Percentiles rank a stretch among this genome's conserved stretches.
Evolutionary conservation across 1,140 invertebrate species (phyloP).

Genomic region (Drosophila tani): DNA sequence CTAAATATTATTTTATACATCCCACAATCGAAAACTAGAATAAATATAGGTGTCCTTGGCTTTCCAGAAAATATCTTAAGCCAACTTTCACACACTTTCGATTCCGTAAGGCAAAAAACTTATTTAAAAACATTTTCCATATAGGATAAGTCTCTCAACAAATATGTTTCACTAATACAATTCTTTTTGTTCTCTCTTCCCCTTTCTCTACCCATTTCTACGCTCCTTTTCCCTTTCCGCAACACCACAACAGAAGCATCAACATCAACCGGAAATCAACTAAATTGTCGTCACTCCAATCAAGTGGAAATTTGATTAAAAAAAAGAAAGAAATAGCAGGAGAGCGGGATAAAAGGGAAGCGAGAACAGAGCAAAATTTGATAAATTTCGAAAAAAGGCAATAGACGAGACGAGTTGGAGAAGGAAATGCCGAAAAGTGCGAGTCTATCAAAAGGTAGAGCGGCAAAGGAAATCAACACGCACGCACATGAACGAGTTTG

Average conservation of each 20-base stretch:
- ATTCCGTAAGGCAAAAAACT: background rate
- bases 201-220: slow-evolving; percentile 19
- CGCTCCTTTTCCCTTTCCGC: background rate
- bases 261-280: slow-evolving; percentile 74
- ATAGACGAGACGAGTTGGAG: slow-evolving; percentile 38
- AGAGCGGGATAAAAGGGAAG: slow-evolving; percentile 1
- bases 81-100: too few species aligned
- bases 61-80: too few species aligned
- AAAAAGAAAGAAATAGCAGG: slow-evolving; percentile 1
- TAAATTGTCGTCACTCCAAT: slow-evolving; percentile 80
- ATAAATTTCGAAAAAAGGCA: slow-evolving; percentile 71
- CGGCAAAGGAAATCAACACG: slow-evolving; percentile 67
- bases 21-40: too few species aligned
- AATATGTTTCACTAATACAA: slow-evolving; percentile 32
- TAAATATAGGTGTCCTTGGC: too few species aligned
- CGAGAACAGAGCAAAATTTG: slow-evolving; percentile 64
- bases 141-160: background rate
- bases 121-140: background rate
- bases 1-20: too few species aligned
- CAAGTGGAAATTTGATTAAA: slow-evolving; percentile 83
- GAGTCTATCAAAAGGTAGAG: slow-evolving; percentile 69
- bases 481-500: slow-evolving; percentile 72
- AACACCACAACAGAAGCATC: slow-evolving; percentile 34
- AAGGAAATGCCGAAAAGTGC: slow-evolving; percentile 37
- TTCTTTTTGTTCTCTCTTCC: slow-evolving; percentile 19